Conservation (phyloP, 2,888 invertebrate genomes). For the Rhagophthalmus giganteus region DNA sequence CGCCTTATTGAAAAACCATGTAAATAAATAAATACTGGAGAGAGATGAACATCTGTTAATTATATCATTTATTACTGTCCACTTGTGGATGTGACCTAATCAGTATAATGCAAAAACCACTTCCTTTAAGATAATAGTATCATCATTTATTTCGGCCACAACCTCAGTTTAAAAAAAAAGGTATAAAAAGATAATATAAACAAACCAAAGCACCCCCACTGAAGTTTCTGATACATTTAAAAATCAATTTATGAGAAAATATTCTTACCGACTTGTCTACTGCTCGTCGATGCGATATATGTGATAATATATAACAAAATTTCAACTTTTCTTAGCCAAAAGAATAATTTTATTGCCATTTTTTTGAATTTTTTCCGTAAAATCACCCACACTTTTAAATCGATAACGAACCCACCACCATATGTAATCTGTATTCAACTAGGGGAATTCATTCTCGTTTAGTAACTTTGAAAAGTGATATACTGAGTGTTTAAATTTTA, state of each 20-base stretch:
- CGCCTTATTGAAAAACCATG: not conserved
- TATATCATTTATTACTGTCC: conserved; percentile 19
- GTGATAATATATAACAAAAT: conserved; percentile 18
- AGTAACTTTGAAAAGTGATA: not conserved
- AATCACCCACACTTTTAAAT: conserved; percentile 18
- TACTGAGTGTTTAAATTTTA: too few relatives aligned
- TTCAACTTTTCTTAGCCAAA: conserved; percentile 8
- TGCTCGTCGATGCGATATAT: conserved; percentile 8
- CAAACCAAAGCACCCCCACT: too few relatives aligned
- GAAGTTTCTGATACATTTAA: not conserved
- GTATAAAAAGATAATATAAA: too few relatives aligned
- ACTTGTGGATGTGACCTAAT: conserved; percentile 19
- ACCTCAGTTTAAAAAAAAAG: conserved; percentile 1
- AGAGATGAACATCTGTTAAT: conserved; percentile 27
- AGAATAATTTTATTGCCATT: conserved; percentile 19
- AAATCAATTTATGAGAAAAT: not conserved
- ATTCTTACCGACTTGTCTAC: conserved; percentile 19
- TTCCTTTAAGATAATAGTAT: conserved; percentile 9
- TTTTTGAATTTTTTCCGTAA: conserved; percentile 11
- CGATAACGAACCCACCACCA: conserved; percentile 20
- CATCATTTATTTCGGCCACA: conserved; percentile 1
- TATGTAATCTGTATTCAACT: conserved; percentile 5
- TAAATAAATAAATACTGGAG: conserved; percentile 1
- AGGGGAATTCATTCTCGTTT: not conserved
- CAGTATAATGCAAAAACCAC: conserved; percentile 1